phyloP scores from a whole-genome alignment of 1,140 invertebrate species.

The Vanessa tameamea region DNA sequence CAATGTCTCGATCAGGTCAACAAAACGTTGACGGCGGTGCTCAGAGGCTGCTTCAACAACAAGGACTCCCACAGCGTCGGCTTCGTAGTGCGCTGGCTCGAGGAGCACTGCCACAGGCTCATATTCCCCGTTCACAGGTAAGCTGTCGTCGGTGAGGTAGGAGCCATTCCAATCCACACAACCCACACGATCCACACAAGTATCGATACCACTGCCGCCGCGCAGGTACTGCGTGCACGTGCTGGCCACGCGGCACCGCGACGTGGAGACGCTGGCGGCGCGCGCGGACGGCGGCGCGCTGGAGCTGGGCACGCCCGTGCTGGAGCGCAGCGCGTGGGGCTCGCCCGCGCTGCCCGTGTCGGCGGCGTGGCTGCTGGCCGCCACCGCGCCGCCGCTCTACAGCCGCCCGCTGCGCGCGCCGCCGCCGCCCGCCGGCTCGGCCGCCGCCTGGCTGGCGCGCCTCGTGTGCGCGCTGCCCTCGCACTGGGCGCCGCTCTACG shows the following conservation, averaged over 20 bases:
- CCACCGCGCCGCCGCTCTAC: slow-evolving; percentile 86
- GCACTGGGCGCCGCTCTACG: slow-evolving; percentile 93
- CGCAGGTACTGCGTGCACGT: slow-evolving; percentile 85
- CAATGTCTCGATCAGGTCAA: slow-evolving; percentile 77
- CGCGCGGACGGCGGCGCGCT: slow-evolving; percentile 81
- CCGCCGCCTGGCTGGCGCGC: slow-evolving; percentile 83
- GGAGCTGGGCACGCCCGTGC: slow-evolving; percentile 87
- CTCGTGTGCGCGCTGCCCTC: slow-evolving; percentile 85
- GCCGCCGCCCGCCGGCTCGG: slow-evolving; percentile 53
- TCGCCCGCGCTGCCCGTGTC: slow-evolving; percentile 83
- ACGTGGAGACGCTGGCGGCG: slow-evolving; percentile 80
- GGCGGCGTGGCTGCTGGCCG: slow-evolving; percentile 89
- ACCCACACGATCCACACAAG: too few relatives aligned
- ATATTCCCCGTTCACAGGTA: slow-evolving; percentile 89
- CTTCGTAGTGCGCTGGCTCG: slow-evolving; percentile 90
- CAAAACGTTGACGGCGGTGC: slow-evolving; percentile 85
- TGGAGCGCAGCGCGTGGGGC: slow-evolving; percentile 79
- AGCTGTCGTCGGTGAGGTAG: neutral
- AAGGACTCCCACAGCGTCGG: slow-evolving; percentile 87
- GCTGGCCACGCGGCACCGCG: slow-evolving; percentile 88
- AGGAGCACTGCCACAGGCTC: slow-evolving; percentile 87
- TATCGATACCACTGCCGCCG: too few relatives aligned
- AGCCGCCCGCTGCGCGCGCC: slow-evolving; percentile 78
- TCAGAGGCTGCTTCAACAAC: slow-evolving; percentile 89
- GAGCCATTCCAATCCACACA: too few relatives aligned